Base-by-base conservation (phyloP, 2,797 vertebrate genomes). In the Lindbergichthys nudifrons region DNA sequence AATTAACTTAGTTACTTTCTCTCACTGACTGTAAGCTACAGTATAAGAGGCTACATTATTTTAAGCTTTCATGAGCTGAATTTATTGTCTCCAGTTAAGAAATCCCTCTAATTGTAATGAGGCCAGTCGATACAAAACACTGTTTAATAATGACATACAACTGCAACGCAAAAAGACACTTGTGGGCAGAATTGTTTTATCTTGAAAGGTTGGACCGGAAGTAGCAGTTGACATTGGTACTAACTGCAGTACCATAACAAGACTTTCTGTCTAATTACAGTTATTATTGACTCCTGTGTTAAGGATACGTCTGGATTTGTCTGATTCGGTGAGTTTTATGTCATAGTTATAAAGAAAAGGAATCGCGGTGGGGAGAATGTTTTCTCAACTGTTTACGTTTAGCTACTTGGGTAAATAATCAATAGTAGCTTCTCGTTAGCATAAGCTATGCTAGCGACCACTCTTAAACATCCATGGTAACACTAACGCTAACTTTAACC, bases 181-280 rank as follows among this genome's bases (percentile, higher is more conserved):
- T 8, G 7, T 18, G 3, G 21, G 6, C 10, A 14, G 3, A 48
- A 1, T 2, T 4, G 2, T 11, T 69, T 75, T 3, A 81, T 52
- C 84, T 77, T 87, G 77, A 84, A 87, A 42, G 41, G 14, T 26
- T 0, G 13, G 0, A 73, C 75, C 82, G 88, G 89, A 92, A 85
- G 61, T 70, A 4, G 9, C 1, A 0, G 3, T 23, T 77, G 70
- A 76, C 57, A 13, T 21, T 42, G 61, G 53, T 18, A 6, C 13
- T 30, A 58, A 56, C 50, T 41, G 67, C 51, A 67, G 21, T 7
- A 74, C 47, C 65, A 53, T 36, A 83, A 57, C 65, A 63, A 30
- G 54, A 79, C 60, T 86, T 79, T 48, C 32, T 76, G 62, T 73
- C 51, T 52, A 19, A 70, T 47, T 36, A 10, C 11, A 4, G 8